Conservation (phyloP, 2,797 vertebrate genomes). For the Eurystomus glaucurus region DNA sequence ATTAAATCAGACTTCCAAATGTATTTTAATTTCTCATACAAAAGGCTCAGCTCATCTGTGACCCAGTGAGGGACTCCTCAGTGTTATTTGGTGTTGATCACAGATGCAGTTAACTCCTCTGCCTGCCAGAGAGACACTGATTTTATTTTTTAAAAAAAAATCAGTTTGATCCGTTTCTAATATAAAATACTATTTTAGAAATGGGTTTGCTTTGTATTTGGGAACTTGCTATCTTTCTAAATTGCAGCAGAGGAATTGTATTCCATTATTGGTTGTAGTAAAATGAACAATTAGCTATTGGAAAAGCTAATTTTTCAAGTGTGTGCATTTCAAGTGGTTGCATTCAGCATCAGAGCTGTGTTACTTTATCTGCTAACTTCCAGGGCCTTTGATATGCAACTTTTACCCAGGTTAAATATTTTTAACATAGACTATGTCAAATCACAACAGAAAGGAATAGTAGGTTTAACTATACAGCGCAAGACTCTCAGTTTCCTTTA, state of each 20-base stretch:
- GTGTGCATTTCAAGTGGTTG: neutral
- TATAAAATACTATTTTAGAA: neutral
- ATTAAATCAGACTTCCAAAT: constrained; percentile 12
- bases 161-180: neutral
- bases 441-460: neutral
- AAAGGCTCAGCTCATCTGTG: neutral
- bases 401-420: neutral
- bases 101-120: neutral
- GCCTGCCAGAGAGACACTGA: neutral
- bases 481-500: neutral
- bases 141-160: neutral
- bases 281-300: neutral
- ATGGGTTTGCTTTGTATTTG: neutral
- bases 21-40: neutral
- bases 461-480: neutral
- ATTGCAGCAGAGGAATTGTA: neutral
- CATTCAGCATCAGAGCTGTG: neutral
- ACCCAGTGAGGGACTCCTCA: neutral
- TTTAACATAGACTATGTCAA: neutral
- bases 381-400: neutral
- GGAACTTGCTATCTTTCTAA: neutral
- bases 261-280: neutral
- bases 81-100: neutral
- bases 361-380: neutral
- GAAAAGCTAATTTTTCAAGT: neutral